Conservation (phyloP, 2,888 invertebrate genomes). For the Pogonocherus hispidulus region DNA sequence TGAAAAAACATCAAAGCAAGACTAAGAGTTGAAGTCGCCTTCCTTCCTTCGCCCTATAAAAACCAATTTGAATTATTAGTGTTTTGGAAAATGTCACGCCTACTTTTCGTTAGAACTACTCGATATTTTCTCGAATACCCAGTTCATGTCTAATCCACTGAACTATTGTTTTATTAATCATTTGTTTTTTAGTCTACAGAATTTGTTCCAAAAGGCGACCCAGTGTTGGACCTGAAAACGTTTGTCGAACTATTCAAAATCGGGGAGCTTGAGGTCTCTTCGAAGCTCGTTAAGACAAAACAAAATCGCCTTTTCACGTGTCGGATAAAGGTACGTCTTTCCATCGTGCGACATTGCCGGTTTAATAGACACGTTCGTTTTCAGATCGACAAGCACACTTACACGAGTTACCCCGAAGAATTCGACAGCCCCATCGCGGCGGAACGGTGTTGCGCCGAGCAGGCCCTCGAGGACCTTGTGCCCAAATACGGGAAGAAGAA, state of each 20-base stretch:
- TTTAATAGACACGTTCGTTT: conserved; percentile 34
- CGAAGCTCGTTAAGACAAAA: conserved; percentile 43
- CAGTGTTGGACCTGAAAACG: conserved; percentile 56
- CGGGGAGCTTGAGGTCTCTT: conserved; percentile 52
- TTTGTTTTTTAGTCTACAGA: conserved; percentile 33
- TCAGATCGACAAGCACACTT: conserved; percentile 63
- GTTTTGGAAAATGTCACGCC: too few species aligned
- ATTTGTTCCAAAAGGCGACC: conserved; percentile 55
- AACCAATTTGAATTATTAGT: too few species aligned
- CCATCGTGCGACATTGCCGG: not conserved
- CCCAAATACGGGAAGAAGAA: conserved; percentile 57
- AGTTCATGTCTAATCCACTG: too few species aligned
- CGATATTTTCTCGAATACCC: too few species aligned
- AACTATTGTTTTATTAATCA: conserved; percentile 3
- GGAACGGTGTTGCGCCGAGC: conserved; percentile 65
- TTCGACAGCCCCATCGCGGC: conserved; percentile 64
- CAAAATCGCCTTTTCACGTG: conserved; percentile 52
- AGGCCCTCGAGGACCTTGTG: conserved; percentile 64
- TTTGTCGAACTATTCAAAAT: conserved; percentile 59
- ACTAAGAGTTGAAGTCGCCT: too few species aligned
- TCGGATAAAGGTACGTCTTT: conserved; percentile 57
- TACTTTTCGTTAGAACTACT: too few species aligned
- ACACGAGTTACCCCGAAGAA: conserved; percentile 69
- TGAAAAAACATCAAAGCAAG: too few species aligned
- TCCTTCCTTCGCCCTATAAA: too few species aligned